A percentile compares a stretch with the other conserved stretches of the same genome.
These are phyloP conservation scores for Channa argus DNA, from an alignment of 2,113 vertebrate species.

Conservation along the genomic window DNA sequence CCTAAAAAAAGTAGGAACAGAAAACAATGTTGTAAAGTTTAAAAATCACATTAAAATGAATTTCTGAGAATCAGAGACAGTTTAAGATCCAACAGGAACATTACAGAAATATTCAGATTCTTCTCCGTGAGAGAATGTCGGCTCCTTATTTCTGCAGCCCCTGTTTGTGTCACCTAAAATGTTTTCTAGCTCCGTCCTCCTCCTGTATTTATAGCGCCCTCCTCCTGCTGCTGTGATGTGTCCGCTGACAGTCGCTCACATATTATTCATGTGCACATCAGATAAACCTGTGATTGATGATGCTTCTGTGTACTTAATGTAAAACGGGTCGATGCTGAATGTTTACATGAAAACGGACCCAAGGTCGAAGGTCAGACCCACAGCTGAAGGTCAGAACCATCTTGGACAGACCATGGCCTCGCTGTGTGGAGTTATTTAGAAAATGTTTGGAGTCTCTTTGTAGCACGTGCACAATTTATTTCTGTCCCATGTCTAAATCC, in stretches of 20 bases:
- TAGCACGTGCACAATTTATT: too few species aligned
- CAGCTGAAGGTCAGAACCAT: constrained; percentile 9
- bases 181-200: not conserved
- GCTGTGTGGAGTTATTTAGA: too few species aligned
- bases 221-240: not conserved
- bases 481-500: too few species aligned
- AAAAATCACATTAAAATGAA: not conserved
- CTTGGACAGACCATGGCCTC: too few species aligned
- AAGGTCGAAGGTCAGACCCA: constrained; percentile 43
- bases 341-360: constrained; percentile 5
- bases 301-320: constrained; percentile 23
- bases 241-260: not conserved
- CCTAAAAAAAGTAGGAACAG: not conserved
- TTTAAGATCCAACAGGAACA: constrained; percentile 3
- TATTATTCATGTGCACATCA: constrained; percentile 48
- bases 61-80: not conserved
- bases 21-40: not conserved
- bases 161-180: not conserved
- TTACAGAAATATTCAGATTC: not conserved
- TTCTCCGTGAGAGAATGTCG: constrained; percentile 19
- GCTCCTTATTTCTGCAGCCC: not conserved
- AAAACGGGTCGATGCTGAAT: constrained; percentile 21
- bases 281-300: constrained; percentile 46
- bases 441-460: too few species aligned
- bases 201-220: constrained; percentile 52